Evolutionary conservation across 2,888 invertebrate species (phyloP).

Genomic region (Scaptomyza flava): DNA sequence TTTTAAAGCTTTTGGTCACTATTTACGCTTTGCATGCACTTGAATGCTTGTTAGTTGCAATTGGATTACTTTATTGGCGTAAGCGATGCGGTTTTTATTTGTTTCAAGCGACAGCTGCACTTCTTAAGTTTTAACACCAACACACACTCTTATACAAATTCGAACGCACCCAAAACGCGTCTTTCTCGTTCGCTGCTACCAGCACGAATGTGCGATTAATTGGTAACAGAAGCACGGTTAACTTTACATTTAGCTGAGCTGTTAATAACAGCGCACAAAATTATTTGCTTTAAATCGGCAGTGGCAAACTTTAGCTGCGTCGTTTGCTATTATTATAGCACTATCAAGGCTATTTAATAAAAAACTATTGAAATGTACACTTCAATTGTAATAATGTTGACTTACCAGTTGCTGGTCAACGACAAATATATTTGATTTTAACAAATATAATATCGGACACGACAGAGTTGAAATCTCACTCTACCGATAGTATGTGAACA

Average conservation of each 20-base stretch:
- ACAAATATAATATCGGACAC: conserved; percentile 14
- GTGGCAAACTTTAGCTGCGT: too few species aligned
- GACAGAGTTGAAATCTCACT: not conserved
- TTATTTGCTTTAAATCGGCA: not conserved
- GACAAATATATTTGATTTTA: conserved; percentile 30
- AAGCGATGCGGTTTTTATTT: conserved; percentile 61
- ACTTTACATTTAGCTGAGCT: conserved; percentile 31
- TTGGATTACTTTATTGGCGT: conserved; percentile 27
- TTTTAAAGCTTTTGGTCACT: conserved; percentile 11
- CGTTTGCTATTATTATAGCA: not conserved
- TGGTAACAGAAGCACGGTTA: conserved; percentile 20
- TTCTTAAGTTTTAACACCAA: conserved; percentile 51
- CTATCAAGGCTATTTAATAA: not conserved
- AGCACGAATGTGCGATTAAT: conserved; percentile 55
- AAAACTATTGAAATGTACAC: not conserved
- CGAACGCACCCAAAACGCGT: conserved; percentile 63
- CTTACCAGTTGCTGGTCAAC: not conserved
- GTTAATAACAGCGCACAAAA: conserved; percentile 40
- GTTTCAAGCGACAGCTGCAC: conserved; percentile 74
- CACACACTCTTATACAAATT: conserved; percentile 39
- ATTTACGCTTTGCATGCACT: conserved; percentile 21
- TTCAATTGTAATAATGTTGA: not conserved
- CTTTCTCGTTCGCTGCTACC: conserved; percentile 63
- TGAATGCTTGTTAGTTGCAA: conserved; percentile 30
- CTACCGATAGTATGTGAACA: conserved; percentile 24